These are phyloP conservation scores for Otocyon megalotis DNA, from an alignment of 2,113 vertebrate species.

Conservation along the genomic window DNA sequence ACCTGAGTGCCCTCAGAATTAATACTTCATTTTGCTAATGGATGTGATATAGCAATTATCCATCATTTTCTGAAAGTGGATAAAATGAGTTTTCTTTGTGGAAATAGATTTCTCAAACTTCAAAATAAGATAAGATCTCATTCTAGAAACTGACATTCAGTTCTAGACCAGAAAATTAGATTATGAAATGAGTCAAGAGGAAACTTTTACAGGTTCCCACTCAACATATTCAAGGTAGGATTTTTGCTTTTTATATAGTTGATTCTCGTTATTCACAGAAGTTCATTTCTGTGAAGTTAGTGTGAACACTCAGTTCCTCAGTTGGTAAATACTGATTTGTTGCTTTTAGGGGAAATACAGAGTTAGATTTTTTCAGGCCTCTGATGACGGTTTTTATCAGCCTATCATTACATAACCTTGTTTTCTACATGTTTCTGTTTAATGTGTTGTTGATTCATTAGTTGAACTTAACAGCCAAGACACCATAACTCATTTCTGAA, in stretches of 20 bases:
- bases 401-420: not conserved
- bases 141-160: not conserved
- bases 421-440: constrained; percentile 33
- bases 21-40: constrained; percentile 12
- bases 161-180: not conserved
- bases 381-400: not conserved
- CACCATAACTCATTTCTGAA: not conserved
- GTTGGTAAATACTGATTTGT: not conserved
- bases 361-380: not conserved
- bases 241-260: constrained; percentile 53
- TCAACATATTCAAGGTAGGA: not conserved
- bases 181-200: constrained; percentile 15
- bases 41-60: not conserved
- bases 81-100: not conserved
- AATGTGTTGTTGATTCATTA: constrained; percentile 21
- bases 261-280: not conserved
- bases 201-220: not conserved
- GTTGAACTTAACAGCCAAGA: not conserved
- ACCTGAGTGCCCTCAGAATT: constrained; percentile 13
- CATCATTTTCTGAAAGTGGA: not conserved
- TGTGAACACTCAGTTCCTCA: not conserved
- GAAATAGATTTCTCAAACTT: not conserved
- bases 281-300: not conserved
- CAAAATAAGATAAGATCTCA: constrained; percentile 32
- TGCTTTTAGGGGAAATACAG: not conserved